These are phyloP conservation scores for Morone saxatilis DNA, from an alignment of 2,113 vertebrate genomes.

Conservation along the genomic window DNA sequence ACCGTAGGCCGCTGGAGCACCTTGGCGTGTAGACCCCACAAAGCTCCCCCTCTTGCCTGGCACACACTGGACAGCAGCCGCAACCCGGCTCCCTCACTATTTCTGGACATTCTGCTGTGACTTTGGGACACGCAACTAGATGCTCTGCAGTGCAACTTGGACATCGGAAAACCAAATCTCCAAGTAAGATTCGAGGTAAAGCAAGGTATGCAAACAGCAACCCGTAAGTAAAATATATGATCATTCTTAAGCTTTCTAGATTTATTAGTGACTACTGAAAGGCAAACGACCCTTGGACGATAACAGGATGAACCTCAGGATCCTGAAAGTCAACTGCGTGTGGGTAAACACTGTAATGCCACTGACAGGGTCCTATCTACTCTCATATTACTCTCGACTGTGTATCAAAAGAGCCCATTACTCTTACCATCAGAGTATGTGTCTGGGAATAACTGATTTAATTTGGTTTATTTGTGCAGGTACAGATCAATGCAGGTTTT, in stretches of 20 bases:
- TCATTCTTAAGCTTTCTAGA: conserved; percentile 60
- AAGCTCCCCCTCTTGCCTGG: conserved; percentile 84
- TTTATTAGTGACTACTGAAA: conserved; percentile 21
- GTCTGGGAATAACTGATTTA: not conserved
- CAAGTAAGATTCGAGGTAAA: conserved; percentile 54
- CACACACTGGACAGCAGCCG: conserved; percentile 91
- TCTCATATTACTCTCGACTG: conserved; percentile 68
- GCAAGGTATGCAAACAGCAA: conserved; percentile 67
- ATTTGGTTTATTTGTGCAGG: not conserved
- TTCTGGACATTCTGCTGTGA: conserved; percentile 82
- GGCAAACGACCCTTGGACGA: conserved; percentile 33
- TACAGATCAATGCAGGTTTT: not conserved
- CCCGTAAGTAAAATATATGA: conserved; percentile 45
- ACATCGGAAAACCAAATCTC: conserved; percentile 91
- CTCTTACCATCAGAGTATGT: not conserved
- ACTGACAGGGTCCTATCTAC: conserved; percentile 81
- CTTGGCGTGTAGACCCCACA: conserved; percentile 93
- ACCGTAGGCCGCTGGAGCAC: conserved; percentile 89
- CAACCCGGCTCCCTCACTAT: conserved; percentile 90
- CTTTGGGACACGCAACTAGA: conserved; percentile 78
- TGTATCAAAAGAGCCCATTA: not conserved
- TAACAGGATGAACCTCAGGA: conserved; percentile 37
- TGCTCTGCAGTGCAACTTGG: conserved; percentile 87
- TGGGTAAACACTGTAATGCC: conserved; percentile 73
- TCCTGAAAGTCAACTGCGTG: conserved; percentile 34